Evolutionary conservation across 2,888 invertebrate genomes (phyloP), one percentile per base, ranked within the genome.

Genomic region (Trichogramma dendrolimi): DNA sequence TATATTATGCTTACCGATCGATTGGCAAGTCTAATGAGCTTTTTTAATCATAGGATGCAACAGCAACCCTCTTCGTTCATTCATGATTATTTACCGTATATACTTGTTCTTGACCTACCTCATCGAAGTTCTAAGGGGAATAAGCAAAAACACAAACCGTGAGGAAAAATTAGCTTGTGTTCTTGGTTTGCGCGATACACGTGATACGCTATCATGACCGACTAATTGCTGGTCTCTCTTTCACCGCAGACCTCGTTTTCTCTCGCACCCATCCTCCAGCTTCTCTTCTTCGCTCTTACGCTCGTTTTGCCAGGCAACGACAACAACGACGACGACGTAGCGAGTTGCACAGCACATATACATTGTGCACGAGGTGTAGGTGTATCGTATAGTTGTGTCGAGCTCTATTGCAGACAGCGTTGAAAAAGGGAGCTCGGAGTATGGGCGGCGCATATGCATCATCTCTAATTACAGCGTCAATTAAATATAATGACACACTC

Each of bases 401-500:
- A 14, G 14, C 14, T 14, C 14, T 14, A 1, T 14, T 1, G 14
- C 42, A 47, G 47, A 47, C n/a, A 47, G n/a, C 4, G 44, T 6
- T 47, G 11, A 5, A 14, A 14, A 5, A 47, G n/a, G 14, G 27
- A 40, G n/a, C 51, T 14, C 11, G 7, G 27, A 7, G 50, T 11
- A 50, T 50, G 50, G 39, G 51, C 6, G n/a, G 54, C 58, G 43
- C 40, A 48, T 62, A 61, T 62, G 63, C 53, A 61, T 69, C 67
- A 68, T 63, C 66, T 69, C 68, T 71, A 73, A 74, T 73, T 71
- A 72, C 63, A 61, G 60, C 68, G 67, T 73, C 73, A 71, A 73
- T 74, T 74, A 73, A 67, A 70, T 60, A 63, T 69, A 69, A 71
- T 68, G 72, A 70, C 68, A 66, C 56, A 67, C 69, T 71, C 63